Evolutionary conservation across 2,797 vertebrate species (phyloP).

Genomic region (Anabacerthia variegaticeps): DNA sequence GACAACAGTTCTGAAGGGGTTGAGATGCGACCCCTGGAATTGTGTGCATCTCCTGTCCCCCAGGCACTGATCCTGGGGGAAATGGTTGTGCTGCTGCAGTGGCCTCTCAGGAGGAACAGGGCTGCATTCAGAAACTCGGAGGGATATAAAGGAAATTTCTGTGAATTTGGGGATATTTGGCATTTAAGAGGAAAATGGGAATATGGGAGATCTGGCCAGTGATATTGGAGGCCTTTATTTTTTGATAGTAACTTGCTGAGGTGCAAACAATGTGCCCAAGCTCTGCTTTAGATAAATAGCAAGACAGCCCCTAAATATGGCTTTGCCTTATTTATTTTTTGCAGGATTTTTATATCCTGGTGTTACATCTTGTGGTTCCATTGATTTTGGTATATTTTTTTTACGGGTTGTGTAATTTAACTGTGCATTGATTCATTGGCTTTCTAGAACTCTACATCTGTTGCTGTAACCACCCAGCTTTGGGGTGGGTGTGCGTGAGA

Average conservation of each 20-base stretch:
- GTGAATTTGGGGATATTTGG: neutral
- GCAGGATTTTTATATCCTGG: neutral
- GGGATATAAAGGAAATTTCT: neutral
- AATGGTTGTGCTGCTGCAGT: neutral
- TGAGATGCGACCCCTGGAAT: neutral
- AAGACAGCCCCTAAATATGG: neutral
- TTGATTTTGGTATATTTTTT: constrained; percentile 2
- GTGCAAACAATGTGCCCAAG: neutral
- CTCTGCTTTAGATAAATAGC: neutral
- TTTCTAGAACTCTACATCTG: constrained; percentile 21
- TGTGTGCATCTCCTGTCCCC: neutral
- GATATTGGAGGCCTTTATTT: neutral
- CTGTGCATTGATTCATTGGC: constrained; percentile 32
- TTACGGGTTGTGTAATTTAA: constrained; percentile 26
- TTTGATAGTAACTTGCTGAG: neutral
- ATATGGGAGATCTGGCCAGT: neutral
- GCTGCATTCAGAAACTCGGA: neutral
- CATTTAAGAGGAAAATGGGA: neutral
- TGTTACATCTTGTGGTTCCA: constrained; percentile 5
- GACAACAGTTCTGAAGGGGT: neutral
- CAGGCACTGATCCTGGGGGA: neutral
- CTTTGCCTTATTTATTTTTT: constrained; percentile 25
- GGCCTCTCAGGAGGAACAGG: neutral
- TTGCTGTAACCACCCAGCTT: neutral
- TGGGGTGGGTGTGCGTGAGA: neutral